phyloP scores from a whole-genome alignment of 2,797 vertebrate species.

The Australoheros facetus region DNA sequence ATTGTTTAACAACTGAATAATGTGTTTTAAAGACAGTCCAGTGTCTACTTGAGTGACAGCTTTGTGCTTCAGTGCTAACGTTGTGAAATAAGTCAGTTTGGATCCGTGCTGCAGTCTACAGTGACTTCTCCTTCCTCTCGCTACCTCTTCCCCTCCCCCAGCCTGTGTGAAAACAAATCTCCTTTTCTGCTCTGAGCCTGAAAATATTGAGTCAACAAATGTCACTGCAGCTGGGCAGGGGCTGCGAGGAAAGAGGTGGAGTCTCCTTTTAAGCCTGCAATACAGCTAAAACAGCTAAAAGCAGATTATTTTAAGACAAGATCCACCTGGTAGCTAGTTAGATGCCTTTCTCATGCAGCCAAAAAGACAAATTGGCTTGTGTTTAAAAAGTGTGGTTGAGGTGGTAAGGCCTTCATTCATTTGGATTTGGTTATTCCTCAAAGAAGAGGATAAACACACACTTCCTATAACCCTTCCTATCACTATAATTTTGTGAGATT shows the following conservation, averaged over 20 bases:
- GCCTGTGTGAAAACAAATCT: constrained; percentile 81
- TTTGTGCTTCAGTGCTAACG: not conserved
- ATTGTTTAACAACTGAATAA: not conserved
- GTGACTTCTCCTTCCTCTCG: constrained; percentile 62
- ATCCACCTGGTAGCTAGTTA: constrained; percentile 67
- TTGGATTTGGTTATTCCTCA: not conserved
- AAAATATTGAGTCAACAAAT: constrained; percentile 87
- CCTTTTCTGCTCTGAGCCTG: constrained; percentile 80
- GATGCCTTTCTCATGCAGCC: not conserved
- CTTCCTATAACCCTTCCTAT: not conserved
- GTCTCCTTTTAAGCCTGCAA: constrained; percentile 74
- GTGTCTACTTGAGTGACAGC: not conserved
- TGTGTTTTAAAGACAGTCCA: not conserved
- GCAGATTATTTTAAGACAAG: constrained; percentile 80
- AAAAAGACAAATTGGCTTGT: not conserved
- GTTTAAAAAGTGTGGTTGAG: not conserved
- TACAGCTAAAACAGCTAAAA: constrained; percentile 73
- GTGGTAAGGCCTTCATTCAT: not conserved
- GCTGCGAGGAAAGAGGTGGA: constrained; percentile 71
- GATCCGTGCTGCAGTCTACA: constrained; percentile 49
- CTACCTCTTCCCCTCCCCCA: constrained; percentile 74
- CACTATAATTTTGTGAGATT: not conserved
- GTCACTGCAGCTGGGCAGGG: constrained; percentile 74
- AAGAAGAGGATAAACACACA: not conserved
- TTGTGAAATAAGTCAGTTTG: constrained; percentile 37